Evolutionary conservation across 1,140 invertebrate species (phyloP), one percentile per base, ranked within the genome.

Genomic region (Habropoda laboriosa): DNA sequence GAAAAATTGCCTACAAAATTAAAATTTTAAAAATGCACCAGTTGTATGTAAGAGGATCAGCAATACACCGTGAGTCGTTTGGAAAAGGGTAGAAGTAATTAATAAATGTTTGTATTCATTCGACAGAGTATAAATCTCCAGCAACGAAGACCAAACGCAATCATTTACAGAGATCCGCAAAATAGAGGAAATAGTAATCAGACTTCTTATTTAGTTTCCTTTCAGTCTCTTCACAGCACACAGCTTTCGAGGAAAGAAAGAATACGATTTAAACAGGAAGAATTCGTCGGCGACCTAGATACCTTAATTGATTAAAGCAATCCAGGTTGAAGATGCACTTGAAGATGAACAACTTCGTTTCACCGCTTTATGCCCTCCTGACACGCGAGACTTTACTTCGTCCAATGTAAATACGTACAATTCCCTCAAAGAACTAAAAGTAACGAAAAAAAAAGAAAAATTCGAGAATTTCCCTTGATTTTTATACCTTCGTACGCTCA

Each of bases 301-400:
- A 42, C 38, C 61, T 63, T 63, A 63, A 42, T 63, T 40, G 24
- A 63, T 63, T 63, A 27, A 63, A 42, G 24, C 24, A 60, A 60
- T 60, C 32, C 16, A 63, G 38, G 38, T 63, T 63, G 61, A 63
- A 63, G 35, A 63, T 40, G 38, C 5, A 40, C 61, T 18, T 63
- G 2, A 42, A 63, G 42, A 27, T 18, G 38, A 16, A n/a, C n/a
- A 63, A 42, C 16, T 42, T 63, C n/a, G 60, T 24, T 27, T 42
- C 38, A 18, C 13, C 18, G 38, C 42, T 42, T 63, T 40, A 63
- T n/a, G 38, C 40, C 42, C 61, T 63, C 24, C 3, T 18, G n/a
- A 49, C 47, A 49, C 47, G n/a, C n/a, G 5, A 8, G 61, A 38
- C 24, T 18, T 58, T 8, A 4, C 8, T 58, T 58, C 18, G n/a